Evolutionary conservation across 2,888 invertebrate species (phyloP), one percentile per base, ranked within the genome.

Genomic region (Cybosia mesomella): DNA sequence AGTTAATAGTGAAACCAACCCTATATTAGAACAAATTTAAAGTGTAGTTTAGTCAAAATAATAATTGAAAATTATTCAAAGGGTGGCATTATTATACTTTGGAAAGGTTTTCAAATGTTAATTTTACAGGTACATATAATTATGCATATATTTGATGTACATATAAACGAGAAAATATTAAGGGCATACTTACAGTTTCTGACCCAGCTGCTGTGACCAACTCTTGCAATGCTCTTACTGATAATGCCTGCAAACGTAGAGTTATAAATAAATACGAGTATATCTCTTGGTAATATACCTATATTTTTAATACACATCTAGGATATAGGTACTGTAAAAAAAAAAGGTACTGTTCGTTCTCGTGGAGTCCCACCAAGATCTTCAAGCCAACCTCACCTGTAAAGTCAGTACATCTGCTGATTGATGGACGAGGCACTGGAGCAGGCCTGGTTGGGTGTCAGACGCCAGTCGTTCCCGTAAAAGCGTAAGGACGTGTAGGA

Each of bases 141-240:
- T 75, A 76, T 62, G 66, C 7, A 24, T 24, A 58, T 77, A 75
- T 34, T 71, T 64, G 72, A 73, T 74, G 54, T 72, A 73, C 72
- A 73, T 71, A 63, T 28, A 66, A 11, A 24, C 34, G 18, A 58
- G 4, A 4, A n/a, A 28, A 18, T 9, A 32, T 63, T 1, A 2
- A 21, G 0, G 57, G 18, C 49, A 77, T 85, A 96, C 96, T 97
- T 97, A 98, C 98, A 95, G 98, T 98, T 96, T 98, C 98, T 62
- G 97, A 98, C 71, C 98, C 98, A 34, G 99, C 98, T 5, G 99
- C 99, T 22, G 99, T 99, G 76, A 99, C 99, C 93, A 99, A 96
- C 93, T 99, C 99, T 95, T 99, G 99, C 68, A 99, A 95, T 73
- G 99, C 99, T 89, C 99, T 96, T 70, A 99, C 99, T 77, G 99